Conservation (phyloP, 1,140 invertebrate genomes). For the Solen grandis region DNA sequence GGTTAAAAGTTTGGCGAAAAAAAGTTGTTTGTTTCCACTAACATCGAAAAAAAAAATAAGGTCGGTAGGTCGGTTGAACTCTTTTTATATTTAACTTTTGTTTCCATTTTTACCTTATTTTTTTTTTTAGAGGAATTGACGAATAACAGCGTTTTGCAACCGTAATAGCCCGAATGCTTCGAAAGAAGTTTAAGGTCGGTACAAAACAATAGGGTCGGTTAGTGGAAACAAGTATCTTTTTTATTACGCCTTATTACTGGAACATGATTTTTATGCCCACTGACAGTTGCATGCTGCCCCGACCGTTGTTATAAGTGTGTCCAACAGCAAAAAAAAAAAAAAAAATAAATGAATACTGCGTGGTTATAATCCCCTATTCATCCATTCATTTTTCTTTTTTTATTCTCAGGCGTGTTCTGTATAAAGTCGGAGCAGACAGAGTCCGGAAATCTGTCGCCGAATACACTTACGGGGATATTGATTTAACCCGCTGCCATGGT, state of each 20-base stretch:
- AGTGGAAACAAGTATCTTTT: no score
- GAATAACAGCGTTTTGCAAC: not conserved
- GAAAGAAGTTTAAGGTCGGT: no score
- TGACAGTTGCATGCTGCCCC: not conserved
- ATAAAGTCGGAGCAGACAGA: conserved; percentile 44
- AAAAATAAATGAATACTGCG: not conserved
- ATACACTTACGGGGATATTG: conserved; percentile 23
- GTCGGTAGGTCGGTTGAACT: no score
- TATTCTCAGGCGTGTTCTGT: conserved; percentile 42
- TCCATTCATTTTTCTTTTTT: not conserved
- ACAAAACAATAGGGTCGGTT: no score
- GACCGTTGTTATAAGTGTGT: not conserved
- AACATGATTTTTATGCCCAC: not conserved
- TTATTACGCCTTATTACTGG: no score
- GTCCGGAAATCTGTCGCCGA: conserved; percentile 22
- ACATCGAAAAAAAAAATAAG: no score
- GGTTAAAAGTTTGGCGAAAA: no score
- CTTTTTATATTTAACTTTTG: no score
- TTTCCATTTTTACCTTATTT: no score
- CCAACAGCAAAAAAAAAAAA: not conserved
- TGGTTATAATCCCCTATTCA: not conserved
- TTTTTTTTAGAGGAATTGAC: no score
- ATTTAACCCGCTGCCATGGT: conserved; percentile 29
- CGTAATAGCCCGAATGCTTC: no score
- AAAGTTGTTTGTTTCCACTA: no score